These are phyloP conservation scores for Thecophora atra DNA, from an alignment of 2,888 invertebrate species.

Conservation along the genomic window DNA sequence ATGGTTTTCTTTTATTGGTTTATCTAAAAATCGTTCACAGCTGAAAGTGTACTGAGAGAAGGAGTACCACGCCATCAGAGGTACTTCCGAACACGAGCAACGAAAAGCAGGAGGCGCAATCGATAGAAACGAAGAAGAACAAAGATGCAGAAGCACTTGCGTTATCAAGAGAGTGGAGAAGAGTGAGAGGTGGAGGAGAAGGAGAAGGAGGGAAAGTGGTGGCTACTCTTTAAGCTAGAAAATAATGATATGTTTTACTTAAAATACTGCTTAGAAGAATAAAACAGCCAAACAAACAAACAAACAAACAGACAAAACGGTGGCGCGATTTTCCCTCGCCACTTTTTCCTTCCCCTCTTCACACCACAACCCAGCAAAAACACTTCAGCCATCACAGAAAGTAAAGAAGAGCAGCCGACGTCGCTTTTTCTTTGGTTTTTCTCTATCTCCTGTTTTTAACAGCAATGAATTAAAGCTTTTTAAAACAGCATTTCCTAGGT, in stretches of 20 bases:
- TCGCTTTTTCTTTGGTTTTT: no score
- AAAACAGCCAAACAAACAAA: neutral
- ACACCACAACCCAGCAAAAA: neutral
- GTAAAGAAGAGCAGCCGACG: neutral
- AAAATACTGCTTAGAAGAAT: slow-evolving; percentile 7
- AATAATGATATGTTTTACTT: slow-evolving; percentile 37
- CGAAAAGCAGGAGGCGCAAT: neutral
- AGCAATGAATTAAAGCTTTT: neutral
- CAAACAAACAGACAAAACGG: neutral
- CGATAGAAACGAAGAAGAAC: neutral
- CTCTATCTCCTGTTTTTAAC: neutral
- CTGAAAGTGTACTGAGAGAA: slow-evolving; percentile 16
- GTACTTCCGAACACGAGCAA: slow-evolving; percentile 32
- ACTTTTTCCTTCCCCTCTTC: neutral
- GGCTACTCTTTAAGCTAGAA: slow-evolving; percentile 1
- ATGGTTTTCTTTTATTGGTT: slow-evolving; percentile 42
- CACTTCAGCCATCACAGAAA: neutral
- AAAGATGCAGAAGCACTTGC: neutral
- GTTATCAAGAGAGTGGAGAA: neutral
- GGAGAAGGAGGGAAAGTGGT: neutral
- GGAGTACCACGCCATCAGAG: slow-evolving; percentile 24
- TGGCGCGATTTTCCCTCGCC: neutral
- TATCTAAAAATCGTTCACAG: slow-evolving; percentile 52
- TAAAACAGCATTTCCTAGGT: neutral
- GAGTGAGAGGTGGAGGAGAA: neutral